These are phyloP conservation scores for Eulemur rufifrons DNA, from an alignment of 2,113 vertebrate species.

Conservation along the genomic window DNA sequence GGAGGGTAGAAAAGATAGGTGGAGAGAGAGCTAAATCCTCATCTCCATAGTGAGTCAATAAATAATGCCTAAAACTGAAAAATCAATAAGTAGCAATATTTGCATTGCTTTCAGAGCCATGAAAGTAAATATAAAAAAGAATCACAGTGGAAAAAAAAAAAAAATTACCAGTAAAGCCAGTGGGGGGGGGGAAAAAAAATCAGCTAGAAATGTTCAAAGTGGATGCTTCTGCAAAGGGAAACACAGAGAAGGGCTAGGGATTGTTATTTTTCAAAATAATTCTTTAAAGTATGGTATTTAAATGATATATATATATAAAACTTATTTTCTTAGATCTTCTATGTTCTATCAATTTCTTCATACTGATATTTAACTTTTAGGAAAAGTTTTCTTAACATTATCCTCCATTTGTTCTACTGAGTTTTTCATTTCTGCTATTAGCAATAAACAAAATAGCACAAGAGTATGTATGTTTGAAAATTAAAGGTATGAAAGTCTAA, in stretches of 20 bases:
- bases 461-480: neutral
- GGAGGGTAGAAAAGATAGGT: neutral
- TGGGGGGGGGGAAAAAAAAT: neutral
- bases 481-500: neutral
- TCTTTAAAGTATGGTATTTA: neutral
- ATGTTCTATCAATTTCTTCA: neutral
- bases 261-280: neutral
- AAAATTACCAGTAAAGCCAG: no score
- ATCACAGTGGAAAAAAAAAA: neutral
- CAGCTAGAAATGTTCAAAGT: neutral
- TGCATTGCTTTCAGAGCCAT: neutral
- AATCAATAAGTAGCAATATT: neutral
- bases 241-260: neutral
- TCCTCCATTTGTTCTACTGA: neutral
- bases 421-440: neutral
- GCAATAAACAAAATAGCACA: neutral
- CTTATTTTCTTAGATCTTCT: neutral
- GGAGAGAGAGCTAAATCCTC: neutral
- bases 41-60: neutral
- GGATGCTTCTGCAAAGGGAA: neutral
- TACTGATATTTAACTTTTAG: neutral
- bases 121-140: neutral
- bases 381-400: neutral
- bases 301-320: neutral
- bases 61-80: neutral